A percentile compares a stretch with the other conserved stretches of the same genome.
Evolutionary conservation across 2,797 vertebrate species (phyloP).

Genomic region (Cyprinodon diabolis): DNA sequence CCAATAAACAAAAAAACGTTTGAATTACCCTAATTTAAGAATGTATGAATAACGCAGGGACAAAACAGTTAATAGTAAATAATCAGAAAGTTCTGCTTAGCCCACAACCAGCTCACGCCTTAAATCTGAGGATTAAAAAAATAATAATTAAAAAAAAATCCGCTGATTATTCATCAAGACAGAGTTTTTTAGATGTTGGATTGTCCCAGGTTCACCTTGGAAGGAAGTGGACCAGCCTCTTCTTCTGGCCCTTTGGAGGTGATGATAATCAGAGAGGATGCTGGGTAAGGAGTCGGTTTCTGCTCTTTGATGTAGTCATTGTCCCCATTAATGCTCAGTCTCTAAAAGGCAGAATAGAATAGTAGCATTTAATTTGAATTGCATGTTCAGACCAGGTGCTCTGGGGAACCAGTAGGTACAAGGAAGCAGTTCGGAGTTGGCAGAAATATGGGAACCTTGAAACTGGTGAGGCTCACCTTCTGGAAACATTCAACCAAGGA

Average conservation of each 20-base stretch:
- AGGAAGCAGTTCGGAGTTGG: neutral
- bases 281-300: constrained; percentile 88
- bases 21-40: constrained; percentile 47
- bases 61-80: constrained; percentile 48
- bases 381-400: neutral
- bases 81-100: constrained; percentile 47
- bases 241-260: constrained; percentile 86
- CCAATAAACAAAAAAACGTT: constrained; percentile 64
- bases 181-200: constrained; percentile 82
- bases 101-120: constrained; percentile 40
- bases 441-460: neutral
- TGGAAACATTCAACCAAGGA: neutral
- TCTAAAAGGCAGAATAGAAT: constrained; percentile 78
- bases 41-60: constrained; percentile 47
- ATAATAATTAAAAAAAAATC: constrained; percentile 30
- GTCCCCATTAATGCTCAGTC: constrained; percentile 97
- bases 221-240: constrained; percentile 91
- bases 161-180: constrained; percentile 32
- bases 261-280: constrained; percentile 90
- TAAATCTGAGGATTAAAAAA: constrained; percentile 37
- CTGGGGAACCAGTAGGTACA: neutral
- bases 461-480: neutral
- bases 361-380: neutral
- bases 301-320: constrained; percentile 88
- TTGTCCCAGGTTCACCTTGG: constrained; percentile 90